Percentiles rank a stretch among this genome's conserved stretches.
Conservation (phyloP, 2,113 vertebrate genomes). For the Laticauda laticaudata region DNA sequence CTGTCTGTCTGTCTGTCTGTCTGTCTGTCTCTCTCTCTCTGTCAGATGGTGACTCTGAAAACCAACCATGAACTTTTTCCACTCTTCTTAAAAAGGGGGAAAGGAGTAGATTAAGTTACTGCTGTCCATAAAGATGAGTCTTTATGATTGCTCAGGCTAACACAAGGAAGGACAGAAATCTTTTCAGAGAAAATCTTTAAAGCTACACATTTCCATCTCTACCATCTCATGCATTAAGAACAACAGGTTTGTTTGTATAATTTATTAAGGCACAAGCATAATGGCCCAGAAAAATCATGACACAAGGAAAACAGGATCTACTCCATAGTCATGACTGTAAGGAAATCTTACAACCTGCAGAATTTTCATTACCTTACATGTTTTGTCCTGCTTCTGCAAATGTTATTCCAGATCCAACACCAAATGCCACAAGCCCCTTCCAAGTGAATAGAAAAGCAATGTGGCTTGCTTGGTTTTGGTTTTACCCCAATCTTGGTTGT, state of each 20-base stretch:
- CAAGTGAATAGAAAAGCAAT: neutral
- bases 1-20: no score
- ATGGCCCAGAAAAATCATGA: neutral
- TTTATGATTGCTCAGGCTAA: neutral
- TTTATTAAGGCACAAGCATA: conserved; percentile 17
- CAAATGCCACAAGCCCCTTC: neutral
- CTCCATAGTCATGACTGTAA: neutral
- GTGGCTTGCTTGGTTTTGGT: neutral
- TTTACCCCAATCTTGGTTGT: neutral
- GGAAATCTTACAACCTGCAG: neutral
- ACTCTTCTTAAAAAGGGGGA: neutral
- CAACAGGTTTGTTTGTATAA: neutral
- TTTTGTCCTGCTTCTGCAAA: neutral
- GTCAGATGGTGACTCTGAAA: neutral
- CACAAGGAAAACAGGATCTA: neutral
- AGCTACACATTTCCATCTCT: conserved; percentile 24
- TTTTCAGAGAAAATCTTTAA: neutral
- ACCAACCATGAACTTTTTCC: neutral
- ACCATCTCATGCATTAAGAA: neutral
- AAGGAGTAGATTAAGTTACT: neutral
- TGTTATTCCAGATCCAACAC: neutral
- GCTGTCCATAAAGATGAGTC: neutral
- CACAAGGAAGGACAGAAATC: neutral
- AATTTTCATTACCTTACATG: neutral
- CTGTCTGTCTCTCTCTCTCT: neutral